A percentile compares a stretch with the other conserved stretches of the same genome.
Conservation (phyloP, 2,113 vertebrate genomes). For the Hemichromis elongatus region DNA sequence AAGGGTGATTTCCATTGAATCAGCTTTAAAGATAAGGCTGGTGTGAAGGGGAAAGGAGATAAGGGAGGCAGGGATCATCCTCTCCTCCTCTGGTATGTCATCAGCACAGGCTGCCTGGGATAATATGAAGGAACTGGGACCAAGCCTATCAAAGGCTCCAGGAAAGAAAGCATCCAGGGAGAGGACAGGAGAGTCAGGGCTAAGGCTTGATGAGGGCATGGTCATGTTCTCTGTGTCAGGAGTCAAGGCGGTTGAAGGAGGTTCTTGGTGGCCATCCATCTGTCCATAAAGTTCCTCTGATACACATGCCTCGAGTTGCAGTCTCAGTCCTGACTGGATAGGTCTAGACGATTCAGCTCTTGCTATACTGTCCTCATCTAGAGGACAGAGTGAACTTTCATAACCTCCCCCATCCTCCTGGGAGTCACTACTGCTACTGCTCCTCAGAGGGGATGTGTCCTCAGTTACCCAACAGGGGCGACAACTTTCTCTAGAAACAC, state of each 20-base stretch:
- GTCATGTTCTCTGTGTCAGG: constrained; percentile 68
- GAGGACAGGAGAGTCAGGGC: constrained; percentile 50
- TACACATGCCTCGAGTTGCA: constrained; percentile 66
- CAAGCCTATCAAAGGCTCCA: constrained; percentile 56
- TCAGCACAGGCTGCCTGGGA: constrained; percentile 65
- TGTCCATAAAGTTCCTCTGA: constrained; percentile 59
- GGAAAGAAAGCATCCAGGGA: constrained; percentile 52
- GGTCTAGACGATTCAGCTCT: constrained; percentile 29
- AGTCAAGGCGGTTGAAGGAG: constrained; percentile 47
- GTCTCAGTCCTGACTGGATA: constrained; percentile 52
- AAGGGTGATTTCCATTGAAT: constrained; percentile 87
- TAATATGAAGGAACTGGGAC: constrained; percentile 67
- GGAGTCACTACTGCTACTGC: constrained; percentile 69
- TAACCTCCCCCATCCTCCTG: constrained; percentile 64
- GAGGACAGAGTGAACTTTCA: constrained; percentile 57
- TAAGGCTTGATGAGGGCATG: constrained; percentile 49
- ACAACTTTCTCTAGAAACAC: constrained; percentile 57
- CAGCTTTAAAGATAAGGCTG: constrained; percentile 89
- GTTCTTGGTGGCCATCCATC: constrained; percentile 44
- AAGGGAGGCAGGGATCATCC: constrained; percentile 86
- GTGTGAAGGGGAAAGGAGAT: constrained; percentile 87
- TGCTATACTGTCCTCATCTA: constrained; percentile 25
- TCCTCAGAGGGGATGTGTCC: constrained; percentile 53
- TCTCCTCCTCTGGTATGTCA: constrained; percentile 69
- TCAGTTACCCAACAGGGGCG: constrained; percentile 68